Percentiles rank a stretch among this genome's conserved stretches.
Evolutionary conservation across 2,797 vertebrate species (phyloP).

Genomic region (Gallinago nigripennis): DNA sequence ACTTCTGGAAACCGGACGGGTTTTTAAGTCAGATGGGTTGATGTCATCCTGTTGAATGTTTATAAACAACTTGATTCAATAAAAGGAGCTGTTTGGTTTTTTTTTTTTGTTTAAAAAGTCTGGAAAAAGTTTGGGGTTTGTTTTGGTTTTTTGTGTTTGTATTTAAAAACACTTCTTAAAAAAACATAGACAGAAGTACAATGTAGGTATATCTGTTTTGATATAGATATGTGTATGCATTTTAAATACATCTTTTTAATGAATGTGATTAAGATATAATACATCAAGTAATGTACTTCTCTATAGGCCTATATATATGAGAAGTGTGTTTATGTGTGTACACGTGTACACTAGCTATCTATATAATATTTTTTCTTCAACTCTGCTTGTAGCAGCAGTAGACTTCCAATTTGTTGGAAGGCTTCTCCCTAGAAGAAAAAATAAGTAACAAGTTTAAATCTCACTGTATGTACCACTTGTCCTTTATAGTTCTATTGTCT

Average conservation of each 20-base stretch:
- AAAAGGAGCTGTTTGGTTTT: background rate
- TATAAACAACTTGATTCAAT: background rate
- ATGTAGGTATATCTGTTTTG: background rate
- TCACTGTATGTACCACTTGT: background rate
- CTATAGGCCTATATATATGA: background rate
- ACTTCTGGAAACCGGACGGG: background rate
- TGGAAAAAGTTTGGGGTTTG: background rate
- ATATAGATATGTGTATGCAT: background rate
- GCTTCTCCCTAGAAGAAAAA: background rate
- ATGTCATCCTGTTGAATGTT: background rate
- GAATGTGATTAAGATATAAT: background rate
- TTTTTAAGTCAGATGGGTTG: background rate
- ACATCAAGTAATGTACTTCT: background rate
- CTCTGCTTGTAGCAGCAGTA: background rate
- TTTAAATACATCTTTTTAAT: background rate
- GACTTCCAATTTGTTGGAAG: background rate
- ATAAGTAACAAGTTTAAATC: background rate
- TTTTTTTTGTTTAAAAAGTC: background rate
- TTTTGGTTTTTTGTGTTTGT: accelerated
- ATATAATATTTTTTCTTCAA: background rate
- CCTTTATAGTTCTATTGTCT: background rate
- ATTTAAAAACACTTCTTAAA: no score
- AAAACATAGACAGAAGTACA: background rate
- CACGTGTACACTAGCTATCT: accelerated
- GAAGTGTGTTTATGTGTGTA: background rate